A percentile compares a stretch with the other conserved stretches of the same genome.
Conservation (phyloP, 92 coral and sea anemone species). For the Porites divaricata region DNA sequence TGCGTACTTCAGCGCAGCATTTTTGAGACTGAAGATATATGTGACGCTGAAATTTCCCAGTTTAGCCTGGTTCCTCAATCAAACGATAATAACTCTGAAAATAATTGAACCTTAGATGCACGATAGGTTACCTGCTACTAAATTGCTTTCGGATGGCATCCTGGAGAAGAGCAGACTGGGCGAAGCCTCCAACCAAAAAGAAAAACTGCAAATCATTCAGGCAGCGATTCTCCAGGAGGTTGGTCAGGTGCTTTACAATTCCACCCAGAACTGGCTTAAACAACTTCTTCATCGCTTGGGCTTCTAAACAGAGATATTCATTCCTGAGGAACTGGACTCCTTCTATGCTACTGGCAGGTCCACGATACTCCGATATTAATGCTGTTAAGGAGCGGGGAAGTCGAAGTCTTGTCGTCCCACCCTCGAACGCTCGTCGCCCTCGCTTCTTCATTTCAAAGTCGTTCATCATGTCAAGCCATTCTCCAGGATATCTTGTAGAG, state of each 20-base stretch:
- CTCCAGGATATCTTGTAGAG: slow-evolving; percentile 46
- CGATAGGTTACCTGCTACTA: neutral
- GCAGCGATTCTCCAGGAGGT: slow-evolving; percentile 33
- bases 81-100: too few species aligned
- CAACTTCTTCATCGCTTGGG: slow-evolving; percentile 50
- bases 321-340: slow-evolving; percentile 53
- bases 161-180: slow-evolving; percentile 61
- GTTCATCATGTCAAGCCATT: slow-evolving; percentile 70
- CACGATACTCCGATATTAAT: neutral
- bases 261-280: slow-evolving; percentile 65
- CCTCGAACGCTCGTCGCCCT: slow-evolving; percentile 58
- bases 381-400: slow-evolving; percentile 46
- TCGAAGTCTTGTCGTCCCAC: slow-evolving; percentile 55
- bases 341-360: neutral
- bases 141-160: slow-evolving; percentile 56
- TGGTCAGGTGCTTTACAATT: slow-evolving; percentile 56
- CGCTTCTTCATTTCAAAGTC: slow-evolving; percentile 74
- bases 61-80: too few species aligned
- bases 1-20: too few species aligned
- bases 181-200: slow-evolving; percentile 78
- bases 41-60: too few species aligned
- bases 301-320: slow-evolving; percentile 64
- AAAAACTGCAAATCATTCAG: slow-evolving; percentile 45
- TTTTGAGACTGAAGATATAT: too few species aligned
- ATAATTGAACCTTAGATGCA: too few species aligned